Percentiles rank a stretch among this genome's conserved stretches.
Evolutionary conservation across 2,113 vertebrate genomes (phyloP).

Genomic region (Xiphorhynchus elegans): DNA sequence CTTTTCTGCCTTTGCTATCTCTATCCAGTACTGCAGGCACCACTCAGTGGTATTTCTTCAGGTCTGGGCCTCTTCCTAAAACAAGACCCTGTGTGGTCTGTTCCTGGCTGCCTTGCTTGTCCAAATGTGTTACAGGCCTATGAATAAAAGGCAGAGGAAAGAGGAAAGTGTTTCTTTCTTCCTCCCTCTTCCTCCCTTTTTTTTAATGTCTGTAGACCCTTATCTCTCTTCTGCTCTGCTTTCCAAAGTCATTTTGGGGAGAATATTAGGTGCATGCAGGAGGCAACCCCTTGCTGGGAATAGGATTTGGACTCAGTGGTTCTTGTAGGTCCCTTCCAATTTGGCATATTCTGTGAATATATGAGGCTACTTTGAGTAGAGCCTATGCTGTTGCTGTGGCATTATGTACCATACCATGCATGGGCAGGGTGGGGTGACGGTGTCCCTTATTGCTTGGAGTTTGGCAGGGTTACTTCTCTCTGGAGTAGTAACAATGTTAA

Average conservation of each 20-base stretch:
- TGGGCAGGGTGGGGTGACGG: rapidly evolving
- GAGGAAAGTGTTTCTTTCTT: background rate
- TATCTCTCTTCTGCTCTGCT: background rate
- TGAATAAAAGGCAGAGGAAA: background rate
- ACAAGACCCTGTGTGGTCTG: rapidly evolving
- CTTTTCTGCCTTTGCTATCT: background rate
- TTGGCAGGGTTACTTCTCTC: background rate
- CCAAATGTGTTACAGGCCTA: background rate
- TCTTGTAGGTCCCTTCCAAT: background rate
- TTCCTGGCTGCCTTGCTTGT: background rate
- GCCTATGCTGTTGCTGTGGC: background rate
- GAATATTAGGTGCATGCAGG: background rate
- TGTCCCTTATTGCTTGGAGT: background rate
- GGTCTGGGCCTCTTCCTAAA: background rate
- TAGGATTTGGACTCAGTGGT: background rate
- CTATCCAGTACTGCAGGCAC: background rate
- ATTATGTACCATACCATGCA: background rate
- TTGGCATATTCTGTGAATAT: background rate
- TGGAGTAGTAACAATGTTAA: background rate
- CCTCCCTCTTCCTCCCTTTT: too few species aligned
- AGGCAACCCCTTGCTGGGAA: background rate
- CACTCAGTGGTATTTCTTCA: background rate
- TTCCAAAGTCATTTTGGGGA: background rate
- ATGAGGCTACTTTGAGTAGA: background rate
- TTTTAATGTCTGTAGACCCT: rapidly evolving